A percentile compares a stretch with the other conserved stretches of the same genome.
Evolutionary conservation across 35 echinoderm and acorn worm genomes (phyloP).

Genomic region (Apostichopus californicus): DNA sequence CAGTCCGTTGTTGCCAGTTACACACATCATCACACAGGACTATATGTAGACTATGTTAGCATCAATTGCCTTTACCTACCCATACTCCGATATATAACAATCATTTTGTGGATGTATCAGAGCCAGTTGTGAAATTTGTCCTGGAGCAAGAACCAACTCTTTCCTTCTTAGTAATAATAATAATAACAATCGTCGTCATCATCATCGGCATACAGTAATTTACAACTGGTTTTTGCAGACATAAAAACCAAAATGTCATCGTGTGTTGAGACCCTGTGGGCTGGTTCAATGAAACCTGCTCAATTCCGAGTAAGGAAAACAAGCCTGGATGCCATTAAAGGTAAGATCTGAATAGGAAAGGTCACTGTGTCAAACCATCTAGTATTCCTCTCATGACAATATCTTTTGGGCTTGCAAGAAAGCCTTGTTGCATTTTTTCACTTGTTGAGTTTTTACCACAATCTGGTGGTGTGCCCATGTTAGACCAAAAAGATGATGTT

Average conservation of each 20-base stretch:
- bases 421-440: no score
- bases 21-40: no score
- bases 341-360: neutral
- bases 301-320: constrained; percentile 36
- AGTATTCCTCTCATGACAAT: neutral
- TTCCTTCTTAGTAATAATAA: neutral
- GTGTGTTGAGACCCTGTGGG: neutral
- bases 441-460: neutral
- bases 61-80: no score
- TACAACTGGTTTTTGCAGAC: neutral
- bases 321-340: constrained; percentile 32
- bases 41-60: no score
- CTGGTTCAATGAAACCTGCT: constrained; percentile 4
- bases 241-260: neutral
- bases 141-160: neutral
- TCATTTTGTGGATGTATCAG: neutral
- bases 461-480: neutral
- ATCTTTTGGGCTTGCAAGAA: neutral
- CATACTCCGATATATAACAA: no score
- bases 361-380: neutral
- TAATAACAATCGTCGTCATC: neutral
- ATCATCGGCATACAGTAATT: neutral
- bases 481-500: neutral
- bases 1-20: no score
- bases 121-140: neutral